phyloP scores from a whole-genome alignment of 35 echinoderm and acorn worm genomes.

The Strongylocentrotus purpuratus region DNA sequence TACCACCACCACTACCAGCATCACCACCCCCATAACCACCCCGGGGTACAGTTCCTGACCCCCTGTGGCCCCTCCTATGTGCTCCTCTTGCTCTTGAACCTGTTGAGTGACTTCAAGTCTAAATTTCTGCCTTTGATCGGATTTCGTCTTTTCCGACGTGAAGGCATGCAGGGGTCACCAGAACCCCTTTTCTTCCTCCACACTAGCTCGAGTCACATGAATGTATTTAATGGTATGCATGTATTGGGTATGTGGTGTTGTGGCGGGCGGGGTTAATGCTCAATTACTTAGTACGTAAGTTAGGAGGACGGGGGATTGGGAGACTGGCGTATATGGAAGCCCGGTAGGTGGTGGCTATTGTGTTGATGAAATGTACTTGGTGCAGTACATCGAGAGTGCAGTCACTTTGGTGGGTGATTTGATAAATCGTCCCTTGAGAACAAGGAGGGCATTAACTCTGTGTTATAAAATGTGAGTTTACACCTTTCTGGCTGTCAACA shows the following conservation, averaged over 20 bases:
- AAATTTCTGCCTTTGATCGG: constrained; percentile 14
- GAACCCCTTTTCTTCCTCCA: background rate
- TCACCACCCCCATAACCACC: background rate
- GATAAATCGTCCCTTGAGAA: background rate
- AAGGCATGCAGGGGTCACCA: background rate
- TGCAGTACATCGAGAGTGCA: background rate
- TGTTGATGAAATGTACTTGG: background rate
- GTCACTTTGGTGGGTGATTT: background rate
- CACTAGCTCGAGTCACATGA: background rate
- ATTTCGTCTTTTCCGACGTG: constrained; percentile 30
- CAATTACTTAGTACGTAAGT: constrained; percentile 42
- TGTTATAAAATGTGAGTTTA: no score
- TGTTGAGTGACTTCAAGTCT: constrained; percentile 25
- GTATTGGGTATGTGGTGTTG: constrained; percentile 27
- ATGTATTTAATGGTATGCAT: background rate
- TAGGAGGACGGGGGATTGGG: background rate
- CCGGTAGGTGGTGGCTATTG: background rate
- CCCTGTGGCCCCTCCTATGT: constrained; percentile 33
- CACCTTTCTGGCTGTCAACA: no score
- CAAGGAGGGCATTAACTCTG: no score
- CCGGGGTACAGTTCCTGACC: constrained; percentile 3
- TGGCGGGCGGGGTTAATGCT: constrained; percentile 27
- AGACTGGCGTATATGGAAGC: background rate
- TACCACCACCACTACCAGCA: background rate
- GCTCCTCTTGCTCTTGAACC: background rate